Base-by-base conservation (phyloP, 1,140 invertebrate genomes). In the Doryteuthis pealeii region DNA sequence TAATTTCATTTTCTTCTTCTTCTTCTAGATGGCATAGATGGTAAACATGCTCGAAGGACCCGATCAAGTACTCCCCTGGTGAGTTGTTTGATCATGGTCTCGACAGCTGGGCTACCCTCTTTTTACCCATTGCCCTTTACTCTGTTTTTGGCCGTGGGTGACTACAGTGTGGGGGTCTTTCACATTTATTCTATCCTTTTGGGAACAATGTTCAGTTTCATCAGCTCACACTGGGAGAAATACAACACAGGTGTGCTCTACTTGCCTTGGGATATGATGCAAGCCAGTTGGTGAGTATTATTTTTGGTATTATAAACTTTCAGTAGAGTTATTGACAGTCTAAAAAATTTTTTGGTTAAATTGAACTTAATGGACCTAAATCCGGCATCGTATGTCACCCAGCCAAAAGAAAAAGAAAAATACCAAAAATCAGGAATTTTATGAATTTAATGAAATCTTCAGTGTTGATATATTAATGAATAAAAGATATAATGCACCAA, bases 191-290 rank as follows among this genome's bases (percentile, higher is more conserved):
- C 94, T 78, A 92, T 96, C 73, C 90, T 97, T 72, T 93, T 95
- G 91, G 96, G 95, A 84, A 92, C 98, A 26, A 92, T 96, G 81
- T 89, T 96, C 15, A 96, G 95, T 83, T 99, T 99, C 89, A 94
- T 96, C 81, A 89, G 95, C 3, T 96, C 96, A 68, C 97, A 99
- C 87, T 98, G 95, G 93, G 97, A 99, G 89, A 98, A 99, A 85
- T 98, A 99, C 88, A 98, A 96, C 86, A 99, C 97, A 0, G 96
- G 96, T 1, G 92, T 97, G 12, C 89, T 99, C 18, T 99, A 95
- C 88, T 89, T 99, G 67, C 96, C 97, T 0, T 98, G 96, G 97
- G 94, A 33, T 99, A 99, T 83, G 97, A 99, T 89, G 89, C 96
- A 70, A 96, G 95, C 77, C 97, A 98, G 92, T 90, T 96, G 87